Base-by-base conservation (phyloP, 2,113 vertebrate genomes). In the Chaetura pelagica region DNA sequence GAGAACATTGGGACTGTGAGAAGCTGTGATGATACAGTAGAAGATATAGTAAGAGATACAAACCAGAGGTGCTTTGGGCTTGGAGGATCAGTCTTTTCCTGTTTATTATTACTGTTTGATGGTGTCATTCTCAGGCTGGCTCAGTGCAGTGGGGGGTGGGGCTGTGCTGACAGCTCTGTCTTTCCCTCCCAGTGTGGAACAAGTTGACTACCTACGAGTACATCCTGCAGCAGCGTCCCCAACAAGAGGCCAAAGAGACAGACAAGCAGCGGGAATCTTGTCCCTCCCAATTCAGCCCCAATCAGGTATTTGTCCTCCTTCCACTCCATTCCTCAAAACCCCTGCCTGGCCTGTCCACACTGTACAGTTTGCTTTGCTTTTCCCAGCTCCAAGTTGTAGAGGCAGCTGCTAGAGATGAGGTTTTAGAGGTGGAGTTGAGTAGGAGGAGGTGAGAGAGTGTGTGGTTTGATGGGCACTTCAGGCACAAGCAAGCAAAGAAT, bases 181-280 rank as follows among this genome's bases (percentile, higher is more conserved):
- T 83, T 83, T 67, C 63, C 63, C 32, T 94, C 73, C 63, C 96
- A 99, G 99, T 99, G 98, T 99, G 99, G 99, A 99, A 99, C 98
- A 98, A 98, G 77, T 97, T 99, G 89, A 99, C 99, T 57, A 99
- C 99, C 0, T 99, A 99, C 7, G 99, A 99, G 94, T 99, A 99
- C 96, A 99, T 99, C 30, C 98, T 99, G 90, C 98, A 98, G 32
- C 99, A 99, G 96, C 98, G 99, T 27, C 99, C 99, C 75, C 98
- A 98, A 51, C 98, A 98, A 88, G 98, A 98, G 74, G 77, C 78
- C 48, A 98, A 98, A 73, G 98, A 98, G 75, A 51, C n/a, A 6
- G 97, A 95, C 81, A 98, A 97, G 79, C 92, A 97, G 22, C 91
- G 96, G 14, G 97, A 98, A 32, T 87, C 96, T 2, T 96, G 68